Conservation (phyloP, 2,888 invertebrate genomes). For the Operophtera brumata region DNA sequence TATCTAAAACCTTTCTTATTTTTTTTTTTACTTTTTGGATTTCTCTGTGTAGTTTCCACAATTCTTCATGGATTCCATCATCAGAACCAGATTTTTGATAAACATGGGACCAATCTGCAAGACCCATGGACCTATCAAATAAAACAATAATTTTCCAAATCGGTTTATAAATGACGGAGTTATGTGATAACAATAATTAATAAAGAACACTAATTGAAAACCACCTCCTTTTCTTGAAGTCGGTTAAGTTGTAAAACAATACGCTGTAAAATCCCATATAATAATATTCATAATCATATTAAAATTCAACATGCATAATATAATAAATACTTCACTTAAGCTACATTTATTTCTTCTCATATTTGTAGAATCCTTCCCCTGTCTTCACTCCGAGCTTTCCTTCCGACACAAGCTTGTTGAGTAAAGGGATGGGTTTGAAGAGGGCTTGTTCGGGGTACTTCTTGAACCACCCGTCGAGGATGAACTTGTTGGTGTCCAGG, state of each 20-base stretch:
- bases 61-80: no score
- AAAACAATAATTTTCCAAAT: no score
- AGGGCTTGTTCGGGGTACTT: slow-evolving; percentile 58
- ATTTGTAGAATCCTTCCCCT: slow-evolving; percentile 93
- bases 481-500: slow-evolving; percentile 88
- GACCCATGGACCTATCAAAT: no score
- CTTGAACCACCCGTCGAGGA: slow-evolving; percentile 89
- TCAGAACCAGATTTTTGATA: no score
- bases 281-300: not conserved
- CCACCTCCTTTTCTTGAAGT: no score
- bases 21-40: no score
- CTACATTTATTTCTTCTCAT: slow-evolving; percentile 64
- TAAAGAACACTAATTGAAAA: no score
- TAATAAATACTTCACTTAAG: slow-evolving; percentile 17
- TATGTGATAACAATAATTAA: no score
- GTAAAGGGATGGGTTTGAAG: slow-evolving; percentile 46
- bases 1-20: no score
- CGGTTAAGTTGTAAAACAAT: not conserved
- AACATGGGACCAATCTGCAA: no score
- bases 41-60: no score
- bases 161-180: no score
- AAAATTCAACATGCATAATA: not conserved
- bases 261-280: not conserved
- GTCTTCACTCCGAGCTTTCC: slow-evolving; percentile 90
- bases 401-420: slow-evolving; percentile 86